Conservation (phyloP, 1,140 invertebrate genomes). For the Trichonephila inaurata region DNA sequence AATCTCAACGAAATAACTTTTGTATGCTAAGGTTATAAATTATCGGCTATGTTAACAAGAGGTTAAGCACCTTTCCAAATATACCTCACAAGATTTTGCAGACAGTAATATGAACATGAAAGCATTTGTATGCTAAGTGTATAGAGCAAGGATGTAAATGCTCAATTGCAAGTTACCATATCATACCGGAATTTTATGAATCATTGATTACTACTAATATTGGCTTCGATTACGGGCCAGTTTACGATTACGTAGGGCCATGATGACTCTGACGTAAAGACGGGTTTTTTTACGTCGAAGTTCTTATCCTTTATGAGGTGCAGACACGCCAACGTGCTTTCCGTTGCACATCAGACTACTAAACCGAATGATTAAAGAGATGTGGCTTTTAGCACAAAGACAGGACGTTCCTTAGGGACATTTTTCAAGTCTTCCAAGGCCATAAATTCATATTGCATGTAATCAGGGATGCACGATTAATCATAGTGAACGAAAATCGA, state of each 20-base stretch:
- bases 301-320: neutral
- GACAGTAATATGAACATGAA: too few relatives aligned
- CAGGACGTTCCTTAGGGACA: neutral
- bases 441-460: conserved; percentile 35
- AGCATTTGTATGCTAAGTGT: too few relatives aligned
- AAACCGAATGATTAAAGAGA: conserved; percentile 1
- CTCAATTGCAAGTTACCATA: too few relatives aligned
- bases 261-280: neutral
- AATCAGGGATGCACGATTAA: conserved; percentile 9
- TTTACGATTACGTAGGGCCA: neutral
- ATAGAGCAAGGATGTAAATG: too few relatives aligned
- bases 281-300: neutral
- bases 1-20: too few relatives aligned
- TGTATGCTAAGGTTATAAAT: too few relatives aligned
- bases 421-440: neutral
- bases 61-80: too few relatives aligned
- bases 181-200: neutral
- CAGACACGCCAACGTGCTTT: conserved; percentile 1
- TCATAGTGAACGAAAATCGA: neutral
- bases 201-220: conserved; percentile 2
- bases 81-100: too few relatives aligned
- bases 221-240: neutral
- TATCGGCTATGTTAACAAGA: too few relatives aligned
- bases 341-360: neutral
- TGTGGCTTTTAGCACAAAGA: conserved; percentile 16